Percentiles rank a stretch among this genome's conserved stretches.
Evolutionary conservation across 64 coral and sea anemone species (phyloP).

Genomic region (Actinia tenebrosa): DNA sequence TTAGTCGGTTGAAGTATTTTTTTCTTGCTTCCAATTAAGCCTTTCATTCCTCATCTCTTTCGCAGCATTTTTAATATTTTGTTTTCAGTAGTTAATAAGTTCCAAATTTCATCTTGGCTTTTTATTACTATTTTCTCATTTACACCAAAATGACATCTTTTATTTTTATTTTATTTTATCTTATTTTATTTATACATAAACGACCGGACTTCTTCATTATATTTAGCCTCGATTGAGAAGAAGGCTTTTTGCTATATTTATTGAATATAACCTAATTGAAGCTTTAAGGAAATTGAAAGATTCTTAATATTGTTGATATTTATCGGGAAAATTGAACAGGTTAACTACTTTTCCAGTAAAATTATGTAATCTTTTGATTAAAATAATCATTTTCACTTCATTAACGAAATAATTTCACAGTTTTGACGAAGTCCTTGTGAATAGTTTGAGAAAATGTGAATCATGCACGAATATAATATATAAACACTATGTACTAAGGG

Average conservation of each 20-base stretch:
- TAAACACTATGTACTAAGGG: background rate
- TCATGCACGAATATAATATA: background rate
- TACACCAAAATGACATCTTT: background rate
- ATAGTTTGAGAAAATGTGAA: background rate
- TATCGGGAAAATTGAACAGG: background rate
- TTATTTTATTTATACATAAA: background rate
- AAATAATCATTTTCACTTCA: background rate
- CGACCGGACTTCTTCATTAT: background rate
- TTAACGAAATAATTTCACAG: background rate
- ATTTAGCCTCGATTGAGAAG: background rate
- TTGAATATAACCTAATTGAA: background rate
- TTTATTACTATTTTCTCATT: background rate
- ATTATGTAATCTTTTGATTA: background rate
- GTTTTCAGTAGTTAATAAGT: background rate
- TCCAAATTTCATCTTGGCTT: background rate
- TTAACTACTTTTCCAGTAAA: background rate
- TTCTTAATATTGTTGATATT: background rate
- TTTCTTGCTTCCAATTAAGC: too few species aligned
- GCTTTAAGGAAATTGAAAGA: background rate
- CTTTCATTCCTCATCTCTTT: too few species aligned
- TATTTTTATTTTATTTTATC: too few species aligned
- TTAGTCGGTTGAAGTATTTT: too few species aligned
- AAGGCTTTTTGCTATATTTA: background rate
- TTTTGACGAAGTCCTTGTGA: background rate
- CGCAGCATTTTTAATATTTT: background rate